Percentiles rank a stretch among this genome's conserved stretches.
phyloP scores from a whole-genome alignment of 1,140 invertebrate species.

The Eciton burchellii region DNA sequence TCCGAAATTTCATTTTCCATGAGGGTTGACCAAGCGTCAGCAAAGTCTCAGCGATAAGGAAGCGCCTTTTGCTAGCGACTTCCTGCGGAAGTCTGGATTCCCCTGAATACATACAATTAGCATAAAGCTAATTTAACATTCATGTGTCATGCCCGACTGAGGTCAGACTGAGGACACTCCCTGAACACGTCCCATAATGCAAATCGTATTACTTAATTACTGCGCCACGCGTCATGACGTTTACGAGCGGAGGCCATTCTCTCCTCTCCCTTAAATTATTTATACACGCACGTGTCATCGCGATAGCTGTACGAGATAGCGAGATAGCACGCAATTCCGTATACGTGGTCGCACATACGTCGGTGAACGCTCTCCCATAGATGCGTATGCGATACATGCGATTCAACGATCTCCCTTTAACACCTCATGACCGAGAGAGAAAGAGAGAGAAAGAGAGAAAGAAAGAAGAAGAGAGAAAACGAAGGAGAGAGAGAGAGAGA shows the following conservation, averaged over 20 bases:
- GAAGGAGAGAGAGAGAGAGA: neutral
- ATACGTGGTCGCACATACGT: conserved; percentile 15
- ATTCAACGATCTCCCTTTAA: neutral
- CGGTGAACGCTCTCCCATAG: conserved; percentile 16
- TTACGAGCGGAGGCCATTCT: neutral
- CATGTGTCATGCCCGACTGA: conserved; percentile 36
- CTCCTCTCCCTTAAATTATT: conserved; percentile 63
- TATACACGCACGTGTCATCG: conserved; percentile 27
- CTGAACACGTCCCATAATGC: conserved; percentile 29
- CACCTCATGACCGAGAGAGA: conserved; percentile 36
- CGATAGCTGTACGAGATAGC: neutral
- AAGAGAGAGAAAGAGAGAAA: conserved; percentile 30
- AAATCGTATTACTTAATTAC: conserved; percentile 70
- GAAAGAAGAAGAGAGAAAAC: conserved; percentile 11
- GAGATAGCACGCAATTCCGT: conserved; percentile 56
- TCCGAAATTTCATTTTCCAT: neutral
- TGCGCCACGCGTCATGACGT: conserved; percentile 32
- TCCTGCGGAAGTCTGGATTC: conserved; percentile 17
- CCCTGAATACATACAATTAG: conserved; percentile 40
- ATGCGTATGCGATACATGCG: neutral
- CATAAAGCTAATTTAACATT: conserved; percentile 50
- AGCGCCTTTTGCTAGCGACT: neutral
- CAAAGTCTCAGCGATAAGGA: neutral
- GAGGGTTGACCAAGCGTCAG: neutral
- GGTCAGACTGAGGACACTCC: conserved; percentile 35